Base-by-base conservation (phyloP, 1,140 invertebrate species). In the Cyrtorhinus lividipennis region DNA sequence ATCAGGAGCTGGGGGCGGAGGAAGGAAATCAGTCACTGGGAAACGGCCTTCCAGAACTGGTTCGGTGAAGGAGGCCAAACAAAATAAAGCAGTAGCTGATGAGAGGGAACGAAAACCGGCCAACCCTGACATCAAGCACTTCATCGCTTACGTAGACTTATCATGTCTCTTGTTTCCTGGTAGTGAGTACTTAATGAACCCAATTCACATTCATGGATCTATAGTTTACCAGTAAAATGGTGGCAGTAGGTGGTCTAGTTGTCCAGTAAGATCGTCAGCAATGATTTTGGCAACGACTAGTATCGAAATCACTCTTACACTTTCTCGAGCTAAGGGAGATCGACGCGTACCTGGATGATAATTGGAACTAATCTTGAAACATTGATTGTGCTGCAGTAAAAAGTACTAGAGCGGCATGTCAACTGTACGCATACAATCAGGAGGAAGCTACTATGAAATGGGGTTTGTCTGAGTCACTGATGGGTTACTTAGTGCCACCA, bases 81-180 rank as follows among this genome's bases (percentile, higher is more conserved):
- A 53, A 62, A n/a, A n/a, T n/a, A n/a, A n/a, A n/a, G n/a, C n/a
- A n/a, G n/a, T n/a, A n/a, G n/a, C n/a, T n/a, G n/a, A n/a, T n/a
- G n/a, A n/a, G n/a, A 20, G 48, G 18, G 23, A 45, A 26, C 10
- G 61, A 62, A 26, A 24, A 56, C 25, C 45, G 3, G 24, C 20
- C 12, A 56, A 22, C 24, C 2, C 48, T n/a, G 48, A 53, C 48
- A 53, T 53, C 8, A 53, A 53, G 18, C 48, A 53, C 24, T 62
- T 44, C n/a, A 18, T 65, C 2, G 59, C 59, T 22, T 65, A 59
- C 22, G 20, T 58, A 26, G 64, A 65, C 24, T 26, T 65, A 8
- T 62, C 64, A n/a, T 26, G n/a, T 38, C 64, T 65, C 26, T 24
- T 65, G 15, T 61, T 57, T 58, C 64, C 64, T 27, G 64, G 64